phyloP scores from a whole-genome alignment of 2,797 vertebrate genomes.

The Nyctibius grandis region DNA sequence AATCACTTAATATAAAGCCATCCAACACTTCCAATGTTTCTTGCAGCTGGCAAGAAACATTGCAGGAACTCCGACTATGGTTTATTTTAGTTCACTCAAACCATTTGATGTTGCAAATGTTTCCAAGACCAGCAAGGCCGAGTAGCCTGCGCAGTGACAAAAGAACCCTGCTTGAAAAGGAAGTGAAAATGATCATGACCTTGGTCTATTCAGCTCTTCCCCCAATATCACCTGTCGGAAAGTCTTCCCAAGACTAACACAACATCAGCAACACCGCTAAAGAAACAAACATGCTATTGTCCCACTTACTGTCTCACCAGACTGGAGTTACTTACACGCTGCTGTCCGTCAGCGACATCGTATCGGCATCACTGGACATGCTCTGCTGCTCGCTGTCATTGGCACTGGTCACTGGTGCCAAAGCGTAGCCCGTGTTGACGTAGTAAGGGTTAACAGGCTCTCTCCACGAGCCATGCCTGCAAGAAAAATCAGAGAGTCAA shows the following conservation, averaged over 20 bases:
- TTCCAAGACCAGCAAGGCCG: background rate
- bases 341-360: slow-evolving; percentile 94
- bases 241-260: background rate
- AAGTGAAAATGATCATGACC: background rate
- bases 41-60: background rate
- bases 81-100: background rate
- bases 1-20: background rate
- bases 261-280: background rate
- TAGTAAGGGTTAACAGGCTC: slow-evolving; percentile 92
- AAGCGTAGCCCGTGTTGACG: slow-evolving; percentile 86
- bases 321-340: slow-evolving; percentile 84
- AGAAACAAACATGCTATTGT: fast-evolving
- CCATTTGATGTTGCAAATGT: background rate
- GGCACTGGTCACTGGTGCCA: slow-evolving; percentile 92
- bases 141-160: background rate
- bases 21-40: background rate
- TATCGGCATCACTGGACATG: slow-evolving; percentile 97
- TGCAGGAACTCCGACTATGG: background rate
- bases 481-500: background rate
- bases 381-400: slow-evolving; percentile 99
- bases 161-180: background rate
- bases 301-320: background rate
- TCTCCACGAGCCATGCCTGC: slow-evolving; percentile 80
- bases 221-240: background rate
- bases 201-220: background rate